Evolutionary conservation across 2,113 vertebrate species (phyloP), one percentile per base, ranked within the genome.

Genomic region (Verasper variegatus): DNA sequence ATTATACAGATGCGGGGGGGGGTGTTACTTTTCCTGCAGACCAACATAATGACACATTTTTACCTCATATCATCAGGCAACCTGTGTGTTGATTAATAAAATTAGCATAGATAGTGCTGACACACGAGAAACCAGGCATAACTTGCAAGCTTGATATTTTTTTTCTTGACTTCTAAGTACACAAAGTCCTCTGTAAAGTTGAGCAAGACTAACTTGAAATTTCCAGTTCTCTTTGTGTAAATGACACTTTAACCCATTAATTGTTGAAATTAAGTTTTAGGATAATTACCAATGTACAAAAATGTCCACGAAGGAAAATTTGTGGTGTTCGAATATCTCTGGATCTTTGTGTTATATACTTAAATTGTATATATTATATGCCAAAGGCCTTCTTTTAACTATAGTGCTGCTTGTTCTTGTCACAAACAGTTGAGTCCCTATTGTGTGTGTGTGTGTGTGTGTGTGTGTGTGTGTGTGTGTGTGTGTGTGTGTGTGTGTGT

Each of bases 61-160:
- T 58, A 68, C 58, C 58, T n/a, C 51, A 54, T 63, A 59, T 80
- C 74, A 82, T 90, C 81, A 77, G 80, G 82, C 51, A 56, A 86
- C 72, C 70, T 74, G 80, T 55, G 81, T 83, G 87, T 82, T 91
- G 82, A 86, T 91, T 85, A 86, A 85, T 89, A 74, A 80, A 84
- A 88, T 88, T 88, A 88, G 71, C 87, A 92, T 89, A 78, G 59
- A 49, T 52, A 27, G 52, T 89, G 86, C 90, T 88, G 88, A 91
- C 90, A 79, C 62, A n/a, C 4, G 20, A 58, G 68, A 76, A 89
- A 81, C 73, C 71, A 62, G 74, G 70, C 80, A 83, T 82, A 86
- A 83, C 37, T 80, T 84, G 85, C 83, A 88, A 83, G 74, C 73
- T 58, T 71, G 35, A 76, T 74, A n/a, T 77, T 74, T 74, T 40